Base-by-base conservation (phyloP, 1,140 invertebrate genomes). In the Drosophila sucinea region DNA sequence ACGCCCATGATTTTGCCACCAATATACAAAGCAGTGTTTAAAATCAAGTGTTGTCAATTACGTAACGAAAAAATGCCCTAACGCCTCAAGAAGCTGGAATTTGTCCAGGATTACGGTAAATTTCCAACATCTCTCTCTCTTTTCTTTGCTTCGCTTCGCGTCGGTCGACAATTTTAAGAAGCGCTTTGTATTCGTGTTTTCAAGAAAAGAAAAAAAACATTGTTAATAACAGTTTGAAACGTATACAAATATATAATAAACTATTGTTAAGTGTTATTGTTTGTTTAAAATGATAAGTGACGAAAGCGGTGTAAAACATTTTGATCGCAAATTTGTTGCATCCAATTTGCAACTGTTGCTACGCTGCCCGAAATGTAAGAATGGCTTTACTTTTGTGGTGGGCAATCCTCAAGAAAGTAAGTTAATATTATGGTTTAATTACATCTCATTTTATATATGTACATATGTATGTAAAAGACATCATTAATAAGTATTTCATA, bases 281-380 rank as follows among this genome's bases (percentile, higher is more conserved):
- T 23, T 0, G 2, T 7, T 7, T 3, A 17, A 41, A 70, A 86
- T 64, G 62, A 69, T 79, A 27, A 40, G 54, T 25, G 70, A 73
- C 58, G 61, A 73, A 8, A 67, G 67, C 17, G 56, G 63, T 6
- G 38, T 73, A 1, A 82, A 78, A 47, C 57, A 73, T 35, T 91
- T 91, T 11, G 90, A 86, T 77, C 72, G 66, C 33, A 79, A 79
- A 54, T 91, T 91, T 62, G 83, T 91, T 29, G 83, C 81, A 2
- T 60, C 47, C 0, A 74, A 82, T 33, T 76, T 86, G 51, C 68
- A 67, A 5, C 72, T 61, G 60, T 33, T 78, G 6, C 60, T 78
- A 11, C 60, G 71, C 11, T 91, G 90, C 44, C 81, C 81, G 10
- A 85, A 83, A 35, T 91, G 90, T 35, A 5, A n/a, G 0, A 38